Percentiles rank a stretch among this genome's conserved stretches.
These are phyloP conservation scores for Ectropis crepuscularia DNA, from an alignment of 2,888 invertebrate species.

Conservation along the genomic window DNA sequence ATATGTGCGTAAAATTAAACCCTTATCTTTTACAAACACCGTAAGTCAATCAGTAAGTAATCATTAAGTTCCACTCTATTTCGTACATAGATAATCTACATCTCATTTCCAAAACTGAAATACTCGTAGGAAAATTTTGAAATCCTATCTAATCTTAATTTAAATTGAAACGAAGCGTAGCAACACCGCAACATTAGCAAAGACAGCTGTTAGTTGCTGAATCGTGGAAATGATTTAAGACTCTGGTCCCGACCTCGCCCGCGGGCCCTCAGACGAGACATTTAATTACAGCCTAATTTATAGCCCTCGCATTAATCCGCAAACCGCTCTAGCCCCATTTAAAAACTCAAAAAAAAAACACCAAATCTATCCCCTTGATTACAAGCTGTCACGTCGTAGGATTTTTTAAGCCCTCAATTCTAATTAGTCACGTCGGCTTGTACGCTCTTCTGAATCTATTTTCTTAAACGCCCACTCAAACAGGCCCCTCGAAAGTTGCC, in stretches of 20 bases:
- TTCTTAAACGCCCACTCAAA: conserved; percentile 77
- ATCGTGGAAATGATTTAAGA: conserved; percentile 55
- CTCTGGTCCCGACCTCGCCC: conserved; percentile 44
- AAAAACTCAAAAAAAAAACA: conserved; percentile 56
- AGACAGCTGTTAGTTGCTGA: conserved; percentile 39
- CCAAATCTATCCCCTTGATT: conserved; percentile 81
- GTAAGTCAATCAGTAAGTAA: no score
- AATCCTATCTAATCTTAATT: neutral
- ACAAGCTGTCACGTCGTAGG: conserved; percentile 83
- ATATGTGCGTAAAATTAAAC: no score
- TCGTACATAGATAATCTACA: no score
- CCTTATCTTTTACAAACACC: no score
- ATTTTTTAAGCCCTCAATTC: conserved; percentile 81
- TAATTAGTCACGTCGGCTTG: conserved; percentile 78
- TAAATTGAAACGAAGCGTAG: conserved; percentile 22
- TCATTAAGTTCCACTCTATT: no score
- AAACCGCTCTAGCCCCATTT: conserved; percentile 64
- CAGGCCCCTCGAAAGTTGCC: conserved; percentile 80
- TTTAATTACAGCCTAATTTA: conserved; percentile 82
- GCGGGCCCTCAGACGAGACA: conserved; percentile 60
- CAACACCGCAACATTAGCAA: conserved; percentile 11
- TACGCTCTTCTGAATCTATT: conserved; percentile 71
- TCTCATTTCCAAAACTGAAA: no score
- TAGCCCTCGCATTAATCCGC: conserved; percentile 74
- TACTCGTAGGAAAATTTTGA: no score